Conservation (phyloP, 2,888 invertebrate genomes). For the Neelides folsomi region DNA sequence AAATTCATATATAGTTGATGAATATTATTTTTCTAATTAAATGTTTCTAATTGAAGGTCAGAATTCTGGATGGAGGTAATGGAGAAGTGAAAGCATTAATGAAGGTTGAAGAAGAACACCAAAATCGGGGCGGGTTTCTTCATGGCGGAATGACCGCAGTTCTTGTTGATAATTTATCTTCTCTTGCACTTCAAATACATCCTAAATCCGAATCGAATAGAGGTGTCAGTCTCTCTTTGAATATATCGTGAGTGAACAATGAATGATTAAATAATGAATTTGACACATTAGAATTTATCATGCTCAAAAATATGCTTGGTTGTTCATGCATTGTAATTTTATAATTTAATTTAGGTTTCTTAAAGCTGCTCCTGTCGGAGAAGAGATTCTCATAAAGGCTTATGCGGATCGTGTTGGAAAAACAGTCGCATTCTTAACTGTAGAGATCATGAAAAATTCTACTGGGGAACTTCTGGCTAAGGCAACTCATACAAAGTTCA, state of each 20-base stretch:
- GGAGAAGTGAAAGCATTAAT: slow-evolving; percentile 50
- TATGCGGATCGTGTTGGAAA: slow-evolving; percentile 61
- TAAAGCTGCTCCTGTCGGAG: slow-evolving; percentile 61
- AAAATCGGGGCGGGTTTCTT: slow-evolving; percentile 52
- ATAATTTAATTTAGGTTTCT: slow-evolving; percentile 52
- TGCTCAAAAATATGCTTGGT: background rate
- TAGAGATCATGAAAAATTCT: slow-evolving; percentile 60
- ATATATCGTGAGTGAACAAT: slow-evolving; percentile 54
- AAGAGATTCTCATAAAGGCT: slow-evolving; percentile 64
- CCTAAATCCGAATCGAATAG: slow-evolving; percentile 43
- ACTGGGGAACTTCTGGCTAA: slow-evolving; percentile 60
- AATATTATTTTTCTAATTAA: background rate
- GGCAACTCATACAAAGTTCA: slow-evolving; percentile 72
- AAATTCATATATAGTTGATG: background rate
- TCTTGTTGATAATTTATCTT: slow-evolving; percentile 61
- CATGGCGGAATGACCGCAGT: slow-evolving; percentile 80
- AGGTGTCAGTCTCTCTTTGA: slow-evolving; percentile 71
- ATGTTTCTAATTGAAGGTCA: slow-evolving; percentile 36
- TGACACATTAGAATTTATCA: too few species aligned
- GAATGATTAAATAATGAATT: too few species aligned
- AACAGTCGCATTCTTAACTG: slow-evolving; percentile 66
- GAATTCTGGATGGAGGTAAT: slow-evolving; percentile 47
- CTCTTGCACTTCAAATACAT: slow-evolving; percentile 60
- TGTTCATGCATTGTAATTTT: slow-evolving; percentile 1
- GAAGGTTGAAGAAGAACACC: slow-evolving; percentile 37